Evolutionary conservation across 1,140 invertebrate genomes (phyloP).

Genomic region (Pantala flavescens): DNA sequence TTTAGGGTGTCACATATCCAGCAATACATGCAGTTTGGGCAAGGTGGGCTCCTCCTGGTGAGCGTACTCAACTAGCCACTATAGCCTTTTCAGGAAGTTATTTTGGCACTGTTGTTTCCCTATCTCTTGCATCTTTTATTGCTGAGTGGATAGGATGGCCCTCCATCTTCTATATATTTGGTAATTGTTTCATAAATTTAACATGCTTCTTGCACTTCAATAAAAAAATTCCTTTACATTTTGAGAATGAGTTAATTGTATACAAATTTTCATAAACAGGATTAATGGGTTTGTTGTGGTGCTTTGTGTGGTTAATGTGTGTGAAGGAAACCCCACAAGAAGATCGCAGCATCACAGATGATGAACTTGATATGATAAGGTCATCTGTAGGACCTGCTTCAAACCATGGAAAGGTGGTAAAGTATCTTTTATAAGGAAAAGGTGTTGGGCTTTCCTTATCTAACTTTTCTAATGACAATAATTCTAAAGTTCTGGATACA

Average conservation of each 20-base stretch:
- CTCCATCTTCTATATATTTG: slow-evolving; percentile 36
- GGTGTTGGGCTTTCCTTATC: not conserved
- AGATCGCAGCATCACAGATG: slow-evolving; percentile 34
- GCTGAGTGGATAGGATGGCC: slow-evolving; percentile 29
- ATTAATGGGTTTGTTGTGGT: slow-evolving; percentile 24
- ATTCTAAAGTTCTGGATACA: no score
- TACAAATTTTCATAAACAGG: slow-evolving; percentile 21
- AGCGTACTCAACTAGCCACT: slow-evolving; percentile 30
- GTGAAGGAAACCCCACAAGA: slow-evolving; percentile 36
- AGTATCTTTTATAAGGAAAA: slow-evolving; percentile 1
- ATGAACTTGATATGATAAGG: slow-evolving; percentile 36
- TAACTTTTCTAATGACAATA: no score
- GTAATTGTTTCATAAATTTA: slow-evolving; percentile 26
- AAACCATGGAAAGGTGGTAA: slow-evolving; percentile 15
- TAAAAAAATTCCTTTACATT: no score
- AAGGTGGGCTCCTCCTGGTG: slow-evolving; percentile 29
- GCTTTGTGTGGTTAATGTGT: slow-evolving; percentile 24
- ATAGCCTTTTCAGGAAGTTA: slow-evolving; percentile 31
- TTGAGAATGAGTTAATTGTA: no score
- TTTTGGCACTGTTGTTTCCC: slow-evolving; percentile 31
- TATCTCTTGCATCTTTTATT: slow-evolving; percentile 29
- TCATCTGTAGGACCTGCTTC: slow-evolving; percentile 23
- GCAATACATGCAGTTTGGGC: slow-evolving; percentile 26
- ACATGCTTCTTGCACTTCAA: not conserved
- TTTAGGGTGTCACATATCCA: slow-evolving; percentile 28